phyloP scores from a whole-genome alignment of 2,888 invertebrate species.

The Aphidoletes aphidimyza region DNA sequence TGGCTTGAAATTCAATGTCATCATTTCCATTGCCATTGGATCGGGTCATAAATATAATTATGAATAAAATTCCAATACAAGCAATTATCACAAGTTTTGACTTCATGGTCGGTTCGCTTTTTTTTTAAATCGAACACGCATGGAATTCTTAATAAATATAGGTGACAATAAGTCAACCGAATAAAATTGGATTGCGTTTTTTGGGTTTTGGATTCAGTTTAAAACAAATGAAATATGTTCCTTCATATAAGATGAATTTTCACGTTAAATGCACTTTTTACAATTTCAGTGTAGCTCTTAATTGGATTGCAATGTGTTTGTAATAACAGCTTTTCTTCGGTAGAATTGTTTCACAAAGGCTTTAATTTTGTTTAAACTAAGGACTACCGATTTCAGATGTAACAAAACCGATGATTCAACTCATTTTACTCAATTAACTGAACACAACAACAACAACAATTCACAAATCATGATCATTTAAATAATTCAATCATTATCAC shows the following conservation, averaged over 20 bases:
- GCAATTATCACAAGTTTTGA: constrained; percentile 1
- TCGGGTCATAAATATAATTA: constrained; percentile 47
- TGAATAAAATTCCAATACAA: background rate
- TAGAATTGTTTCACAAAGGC: too few relatives aligned
- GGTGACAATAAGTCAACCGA: too few relatives aligned
- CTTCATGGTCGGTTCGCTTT: background rate
- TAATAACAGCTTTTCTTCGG: too few relatives aligned
- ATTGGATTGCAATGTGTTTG: background rate
- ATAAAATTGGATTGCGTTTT: too few relatives aligned
- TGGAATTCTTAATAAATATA: too few relatives aligned
- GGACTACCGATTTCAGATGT: background rate
- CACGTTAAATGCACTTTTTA: background rate
- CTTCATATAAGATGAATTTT: background rate
- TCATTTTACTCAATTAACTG: background rate
- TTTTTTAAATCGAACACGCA: too few relatives aligned
- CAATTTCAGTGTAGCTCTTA: background rate
- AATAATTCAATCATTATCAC: too few relatives aligned
- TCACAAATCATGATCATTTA: too few relatives aligned
- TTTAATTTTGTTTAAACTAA: too few relatives aligned
- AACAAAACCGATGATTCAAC: background rate
- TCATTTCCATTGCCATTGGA: constrained; percentile 55
- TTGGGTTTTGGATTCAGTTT: background rate
- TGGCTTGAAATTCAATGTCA: constrained; percentile 54
- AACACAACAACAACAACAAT: too few relatives aligned
- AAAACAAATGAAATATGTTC: background rate